Percentiles rank a stretch among this genome's conserved stretches.
Conservation (phyloP, 30 jellyfish, hydroid and myxozoan genomes). For the Turritopsis rubra region DNA sequence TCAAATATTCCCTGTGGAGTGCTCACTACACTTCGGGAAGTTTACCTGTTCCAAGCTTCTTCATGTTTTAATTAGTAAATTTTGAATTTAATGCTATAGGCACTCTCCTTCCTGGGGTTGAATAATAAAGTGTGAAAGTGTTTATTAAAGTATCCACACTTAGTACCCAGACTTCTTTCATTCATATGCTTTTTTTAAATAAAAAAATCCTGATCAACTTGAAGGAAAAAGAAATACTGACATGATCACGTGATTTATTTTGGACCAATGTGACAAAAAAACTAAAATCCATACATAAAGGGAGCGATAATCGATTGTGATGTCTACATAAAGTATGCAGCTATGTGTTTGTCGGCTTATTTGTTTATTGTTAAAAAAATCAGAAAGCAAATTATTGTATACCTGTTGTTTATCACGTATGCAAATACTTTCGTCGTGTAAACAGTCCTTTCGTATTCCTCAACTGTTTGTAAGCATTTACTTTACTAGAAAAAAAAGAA, state of each 20-base stretch:
- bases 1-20: constrained; percentile 12
- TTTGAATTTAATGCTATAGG: constrained; percentile 1
- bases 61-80: background rate
- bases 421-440: background rate
- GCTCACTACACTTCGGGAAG: constrained; percentile 3
- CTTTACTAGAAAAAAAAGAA: background rate
- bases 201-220: no score
- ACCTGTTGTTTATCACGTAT: background rate
- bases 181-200: background rate
- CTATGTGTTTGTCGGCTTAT: background rate
- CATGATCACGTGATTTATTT: background rate
- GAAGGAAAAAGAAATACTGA: background rate
- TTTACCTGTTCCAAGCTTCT: background rate
- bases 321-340: background rate
- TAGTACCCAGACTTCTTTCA: background rate
- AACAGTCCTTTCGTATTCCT: background rate
- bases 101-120: constrained; percentile 7
- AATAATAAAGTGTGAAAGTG: background rate
- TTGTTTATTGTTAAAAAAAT: background rate
- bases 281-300: background rate
- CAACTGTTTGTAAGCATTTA: background rate
- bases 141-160: background rate
- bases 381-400: background rate
- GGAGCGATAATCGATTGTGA: background rate
- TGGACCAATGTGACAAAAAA: background rate